These are phyloP conservation scores for Tiliqua scincoides DNA, from an alignment of 2,113 vertebrate genomes.

Conservation along the genomic window DNA sequence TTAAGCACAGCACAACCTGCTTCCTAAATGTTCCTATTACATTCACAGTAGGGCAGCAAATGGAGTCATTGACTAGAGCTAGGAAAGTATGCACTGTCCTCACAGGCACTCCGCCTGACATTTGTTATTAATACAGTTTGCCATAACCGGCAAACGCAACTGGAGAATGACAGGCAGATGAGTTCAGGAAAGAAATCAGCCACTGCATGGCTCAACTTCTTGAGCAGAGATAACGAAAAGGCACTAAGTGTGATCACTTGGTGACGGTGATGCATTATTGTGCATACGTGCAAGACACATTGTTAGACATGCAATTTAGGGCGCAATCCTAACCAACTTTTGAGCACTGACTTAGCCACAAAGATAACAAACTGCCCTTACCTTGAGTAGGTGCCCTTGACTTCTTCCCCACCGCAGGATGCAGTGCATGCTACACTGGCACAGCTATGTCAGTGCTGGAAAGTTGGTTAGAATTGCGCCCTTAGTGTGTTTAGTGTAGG, in stretches of 20 bases:
- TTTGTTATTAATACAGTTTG: slow-evolving; percentile 1
- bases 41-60: neutral
- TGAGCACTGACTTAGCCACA: no score
- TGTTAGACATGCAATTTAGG: no score
- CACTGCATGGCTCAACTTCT: neutral
- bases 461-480: no score
- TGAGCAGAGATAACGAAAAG: neutral
- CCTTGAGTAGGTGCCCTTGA: no score
- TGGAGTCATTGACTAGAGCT: neutral
- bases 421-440: no score
- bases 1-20: neutral
- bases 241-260: no score
- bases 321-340: no score
- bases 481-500: no score
- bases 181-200: neutral
- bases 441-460: no score
- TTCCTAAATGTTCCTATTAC: neutral
- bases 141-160: neutral
- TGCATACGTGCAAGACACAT: neutral
- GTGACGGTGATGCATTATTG: neutral
- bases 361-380: no score
- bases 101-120: neutral
- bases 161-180: neutral
- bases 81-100: neutral
- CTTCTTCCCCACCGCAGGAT: no score